Conservation (phyloP, 2,113 vertebrate genomes). For the Motacilla alba region DNA sequence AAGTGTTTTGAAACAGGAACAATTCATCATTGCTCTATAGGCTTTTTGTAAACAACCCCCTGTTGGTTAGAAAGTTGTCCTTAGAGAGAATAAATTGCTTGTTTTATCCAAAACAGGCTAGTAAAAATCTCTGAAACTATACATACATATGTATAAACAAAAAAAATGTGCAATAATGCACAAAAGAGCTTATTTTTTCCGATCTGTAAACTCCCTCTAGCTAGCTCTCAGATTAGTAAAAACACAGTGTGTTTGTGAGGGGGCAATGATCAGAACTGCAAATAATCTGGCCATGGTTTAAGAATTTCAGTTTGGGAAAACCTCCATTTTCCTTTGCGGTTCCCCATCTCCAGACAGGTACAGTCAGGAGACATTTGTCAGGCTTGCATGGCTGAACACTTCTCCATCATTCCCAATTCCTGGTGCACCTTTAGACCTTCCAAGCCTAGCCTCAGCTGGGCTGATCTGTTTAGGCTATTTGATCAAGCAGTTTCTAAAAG, state of each 20-base stretch:
- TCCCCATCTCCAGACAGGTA: slow-evolving; percentile 16
- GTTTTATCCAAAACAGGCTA: slow-evolving; percentile 71
- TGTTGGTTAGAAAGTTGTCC: slow-evolving; percentile 68
- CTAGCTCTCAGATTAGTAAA: not conserved
- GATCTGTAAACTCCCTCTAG: slow-evolving; percentile 35
- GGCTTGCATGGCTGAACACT: not conserved
- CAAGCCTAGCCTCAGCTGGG: not conserved
- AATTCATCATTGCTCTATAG: slow-evolving; percentile 58
- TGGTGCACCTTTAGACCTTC: not conserved
- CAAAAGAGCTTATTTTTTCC: slow-evolving; percentile 16
- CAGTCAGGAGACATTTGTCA: not conserved
- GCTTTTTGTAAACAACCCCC: slow-evolving; percentile 72
- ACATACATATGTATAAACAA: slow-evolving; percentile 64
- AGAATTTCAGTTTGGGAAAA: slow-evolving; percentile 25
- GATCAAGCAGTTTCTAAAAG: slow-evolving; percentile 37
- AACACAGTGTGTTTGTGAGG: not conserved
- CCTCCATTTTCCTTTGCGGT: not conserved
- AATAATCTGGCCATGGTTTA: not conserved
- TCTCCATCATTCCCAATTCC: not conserved
- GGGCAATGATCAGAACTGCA: slow-evolving; percentile 19
- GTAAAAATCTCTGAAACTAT: slow-evolving; percentile 60
- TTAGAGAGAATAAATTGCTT: slow-evolving; percentile 68
- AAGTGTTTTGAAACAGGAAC: slow-evolving; percentile 62
- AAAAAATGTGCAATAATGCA: slow-evolving; percentile 57
- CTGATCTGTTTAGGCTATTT: not conserved